Conservation (phyloP, 2,797 vertebrate genomes). For the Prionace glauca region DNA sequence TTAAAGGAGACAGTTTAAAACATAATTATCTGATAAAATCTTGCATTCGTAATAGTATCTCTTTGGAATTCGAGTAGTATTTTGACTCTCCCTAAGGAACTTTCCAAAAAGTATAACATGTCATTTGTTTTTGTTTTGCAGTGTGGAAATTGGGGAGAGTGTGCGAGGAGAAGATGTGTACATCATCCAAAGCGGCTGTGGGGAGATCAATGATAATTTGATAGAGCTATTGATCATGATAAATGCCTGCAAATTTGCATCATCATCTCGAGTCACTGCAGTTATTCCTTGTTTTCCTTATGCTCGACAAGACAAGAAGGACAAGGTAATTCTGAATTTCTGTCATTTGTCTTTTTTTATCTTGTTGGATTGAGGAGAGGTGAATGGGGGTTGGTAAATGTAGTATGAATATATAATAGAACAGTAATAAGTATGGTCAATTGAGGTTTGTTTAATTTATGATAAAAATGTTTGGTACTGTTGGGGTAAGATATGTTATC, state of each 20-base stretch:
- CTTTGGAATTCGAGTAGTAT: neutral
- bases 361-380: neutral
- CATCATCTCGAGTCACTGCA: slow-evolving; percentile 82
- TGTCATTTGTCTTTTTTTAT: neutral
- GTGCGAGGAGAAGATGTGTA: slow-evolving; percentile 91
- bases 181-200: slow-evolving; percentile 88
- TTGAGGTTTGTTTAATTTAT: neutral
- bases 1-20: neutral
- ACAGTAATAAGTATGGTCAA: neutral
- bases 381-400: neutral
- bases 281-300: slow-evolving; percentile 94
- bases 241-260: slow-evolving; percentile 92
- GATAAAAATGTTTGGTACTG: too few species aligned
- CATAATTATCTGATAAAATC: neutral
- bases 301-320: slow-evolving; percentile 89
- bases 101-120: neutral
- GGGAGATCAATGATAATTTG: slow-evolving; percentile 89
- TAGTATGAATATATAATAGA: neutral
- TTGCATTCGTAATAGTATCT: neutral
- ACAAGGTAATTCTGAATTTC: slow-evolving; percentile 66
- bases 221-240: slow-evolving; percentile 96
- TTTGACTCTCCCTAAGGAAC: neutral
- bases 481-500: neutral
- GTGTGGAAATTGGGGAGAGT: slow-evolving; percentile 91
- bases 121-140: slow-evolving; percentile 50